Evolutionary conservation across 1,140 invertebrate genomes (phyloP).

Genomic region (Elymnias hypermnestra): DNA sequence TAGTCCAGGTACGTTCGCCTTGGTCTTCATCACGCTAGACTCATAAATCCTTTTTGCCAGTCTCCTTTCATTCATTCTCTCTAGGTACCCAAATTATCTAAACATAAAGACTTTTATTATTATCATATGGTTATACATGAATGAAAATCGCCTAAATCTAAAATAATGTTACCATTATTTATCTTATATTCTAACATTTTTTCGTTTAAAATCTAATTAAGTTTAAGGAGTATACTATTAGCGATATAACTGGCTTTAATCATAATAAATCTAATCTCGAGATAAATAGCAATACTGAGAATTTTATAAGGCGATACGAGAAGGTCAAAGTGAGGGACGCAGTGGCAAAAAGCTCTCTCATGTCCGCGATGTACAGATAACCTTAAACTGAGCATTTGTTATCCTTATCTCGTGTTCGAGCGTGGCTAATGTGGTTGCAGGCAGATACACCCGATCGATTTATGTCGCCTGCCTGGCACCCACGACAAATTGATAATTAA

Average conservation of each 20-base stretch:
- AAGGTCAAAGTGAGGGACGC: slow-evolving; percentile 54
- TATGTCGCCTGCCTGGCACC: slow-evolving; percentile 67
- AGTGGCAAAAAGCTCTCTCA: slow-evolving; percentile 73
- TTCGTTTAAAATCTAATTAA: too few species aligned
- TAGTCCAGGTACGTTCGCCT: too few species aligned
- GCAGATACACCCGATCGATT: slow-evolving; percentile 69
- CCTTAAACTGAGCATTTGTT: slow-evolving; percentile 75
- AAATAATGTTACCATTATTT: too few species aligned
- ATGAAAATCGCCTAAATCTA: too few species aligned
- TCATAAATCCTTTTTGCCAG: too few species aligned
- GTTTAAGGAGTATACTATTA: neutral
- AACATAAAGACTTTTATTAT: too few species aligned
- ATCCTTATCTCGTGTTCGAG: slow-evolving; percentile 68
- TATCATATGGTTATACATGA: too few species aligned
- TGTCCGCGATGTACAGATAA: slow-evolving; percentile 73
- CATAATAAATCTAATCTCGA: slow-evolving; percentile 6
- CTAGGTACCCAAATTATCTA: too few species aligned
- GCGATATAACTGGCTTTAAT: slow-evolving; percentile 8
- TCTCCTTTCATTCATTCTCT: too few species aligned
- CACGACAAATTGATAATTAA: slow-evolving; percentile 76
- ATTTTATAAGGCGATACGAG: slow-evolving; percentile 27
- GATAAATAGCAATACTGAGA: slow-evolving; percentile 16
- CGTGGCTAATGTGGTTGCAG: slow-evolving; percentile 70
- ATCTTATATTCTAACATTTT: too few species aligned
- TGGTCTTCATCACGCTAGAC: too few species aligned